phyloP scores from a whole-genome alignment of 2,888 invertebrate genomes.

The Pedicia rivosa region DNA sequence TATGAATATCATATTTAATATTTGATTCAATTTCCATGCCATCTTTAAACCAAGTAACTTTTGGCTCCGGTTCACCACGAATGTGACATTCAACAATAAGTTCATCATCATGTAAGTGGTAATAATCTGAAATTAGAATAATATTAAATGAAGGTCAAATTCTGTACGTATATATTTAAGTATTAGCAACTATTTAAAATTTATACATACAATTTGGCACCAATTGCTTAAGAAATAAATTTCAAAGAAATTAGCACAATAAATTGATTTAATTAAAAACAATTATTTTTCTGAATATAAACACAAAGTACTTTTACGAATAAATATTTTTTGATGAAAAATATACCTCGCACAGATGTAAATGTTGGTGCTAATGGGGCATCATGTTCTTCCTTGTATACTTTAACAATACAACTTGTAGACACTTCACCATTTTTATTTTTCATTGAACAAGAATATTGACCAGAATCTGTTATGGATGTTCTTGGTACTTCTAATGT shows the following conservation, averaged over 20 bases:
- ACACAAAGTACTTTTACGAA: neutral
- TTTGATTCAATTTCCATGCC: conserved; percentile 24
- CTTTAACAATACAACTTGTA: conserved; percentile 56
- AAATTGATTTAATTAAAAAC: too few species aligned
- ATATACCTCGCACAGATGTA: conserved; percentile 43
- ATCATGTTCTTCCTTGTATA: conserved; percentile 56
- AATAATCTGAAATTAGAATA: conserved; percentile 22
- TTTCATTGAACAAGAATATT: conserved; percentile 50
- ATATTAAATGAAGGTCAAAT: neutral
- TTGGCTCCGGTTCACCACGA: conserved; percentile 28
- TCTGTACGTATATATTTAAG: neutral
- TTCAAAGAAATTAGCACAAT: too few species aligned
- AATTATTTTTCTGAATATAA: too few species aligned
- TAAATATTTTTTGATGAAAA: neutral
- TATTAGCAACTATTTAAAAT: too few species aligned
- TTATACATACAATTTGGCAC: too few species aligned
- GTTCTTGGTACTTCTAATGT: conserved; percentile 41
- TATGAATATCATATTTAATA: conserved; percentile 26
- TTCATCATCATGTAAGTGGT: conserved; percentile 37
- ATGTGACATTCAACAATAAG: conserved; percentile 38
- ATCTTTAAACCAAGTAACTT: conserved; percentile 26
- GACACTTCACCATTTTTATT: conserved; percentile 57
- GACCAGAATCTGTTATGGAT: conserved; percentile 42
- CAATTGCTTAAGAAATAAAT: conserved; percentile 3
- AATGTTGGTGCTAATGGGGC: conserved; percentile 58